Evolutionary conservation across 2,888 invertebrate species (phyloP), one percentile per base, ranked within the genome.

Genomic region (Cyclophora albipunctata): DNA sequence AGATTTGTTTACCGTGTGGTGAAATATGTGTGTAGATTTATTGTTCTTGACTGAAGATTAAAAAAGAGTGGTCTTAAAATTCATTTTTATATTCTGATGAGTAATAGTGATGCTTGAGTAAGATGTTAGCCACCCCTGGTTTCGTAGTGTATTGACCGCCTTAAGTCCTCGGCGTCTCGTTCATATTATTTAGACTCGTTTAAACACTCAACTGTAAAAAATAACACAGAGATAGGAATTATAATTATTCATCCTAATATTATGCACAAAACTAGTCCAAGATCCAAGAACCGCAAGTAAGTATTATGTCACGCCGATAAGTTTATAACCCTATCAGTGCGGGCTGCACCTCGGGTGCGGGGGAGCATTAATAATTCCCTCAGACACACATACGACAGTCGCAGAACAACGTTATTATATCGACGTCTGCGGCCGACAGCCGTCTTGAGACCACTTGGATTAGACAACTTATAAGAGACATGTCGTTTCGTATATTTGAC

Each of bases 361-460:
- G 68, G 63, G 58, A 61, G 80, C 85, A 82, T 87, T 78, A 87
- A 84, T 86, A 88, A 87, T 87, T 83, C 86, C 71, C 71, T 84
- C 69, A 82, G 85, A 83, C 83, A 71, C 83, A 83, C 85, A 84
- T 81, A 84, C 84, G 85, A 82, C 84, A 83, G 75, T 78, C 72
- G 70, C 80, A 82, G 72, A 64, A 64, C 74, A 73, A 74, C 77
- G 78, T 81, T 84, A 83, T 84, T 82, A 79, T 84, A 81, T 81
- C 82, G 76, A 67, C 58, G 73, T 80, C 84, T 87, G 86, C 63
- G 64, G 72, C 66, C 64, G 86, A 84, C 86, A 87, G 72, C 84
- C 84, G 70, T 83, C 86, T 86, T 84, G 73, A 84, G 83, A 82
- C 66, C 49, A 51, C 20, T 20, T 20, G 20, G 20, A 20, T 20